phyloP scores from a whole-genome alignment of 2,113 vertebrate genomes.

The Cyanistes caeruleus region DNA sequence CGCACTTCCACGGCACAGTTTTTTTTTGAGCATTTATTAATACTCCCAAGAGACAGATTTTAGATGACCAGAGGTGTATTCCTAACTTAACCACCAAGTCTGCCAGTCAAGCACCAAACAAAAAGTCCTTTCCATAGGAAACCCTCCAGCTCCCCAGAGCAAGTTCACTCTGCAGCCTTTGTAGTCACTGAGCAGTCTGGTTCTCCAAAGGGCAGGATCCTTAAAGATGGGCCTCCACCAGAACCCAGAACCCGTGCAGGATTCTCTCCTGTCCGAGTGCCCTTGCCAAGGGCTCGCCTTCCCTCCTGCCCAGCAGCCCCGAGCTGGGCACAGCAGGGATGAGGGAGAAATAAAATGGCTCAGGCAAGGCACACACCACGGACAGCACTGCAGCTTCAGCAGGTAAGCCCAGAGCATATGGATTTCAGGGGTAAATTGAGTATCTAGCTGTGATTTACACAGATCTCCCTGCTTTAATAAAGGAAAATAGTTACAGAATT shows the following conservation, averaged over 20 bases:
- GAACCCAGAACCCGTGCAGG: background rate
- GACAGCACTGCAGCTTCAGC: background rate
- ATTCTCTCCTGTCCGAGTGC: accelerated
- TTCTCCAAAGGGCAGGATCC: background rate
- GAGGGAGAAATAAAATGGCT: background rate
- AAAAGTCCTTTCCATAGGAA: background rate
- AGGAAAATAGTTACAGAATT: no score
- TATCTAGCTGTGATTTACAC: background rate
- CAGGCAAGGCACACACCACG: background rate
- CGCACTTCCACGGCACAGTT: background rate
- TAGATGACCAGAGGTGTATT: background rate
- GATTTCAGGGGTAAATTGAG: background rate
- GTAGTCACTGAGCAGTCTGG: background rate
- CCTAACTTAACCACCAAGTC: background rate
- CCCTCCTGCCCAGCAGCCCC: background rate
- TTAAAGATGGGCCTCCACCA: background rate
- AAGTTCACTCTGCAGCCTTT: background rate
- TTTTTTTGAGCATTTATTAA: background rate
- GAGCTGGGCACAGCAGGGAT: background rate
- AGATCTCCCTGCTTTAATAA: background rate
- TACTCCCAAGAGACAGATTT: background rate
- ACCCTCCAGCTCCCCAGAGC: background rate
- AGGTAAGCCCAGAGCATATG: background rate
- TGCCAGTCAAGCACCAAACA: background rate
- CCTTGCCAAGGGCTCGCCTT: background rate